phyloP scores from a whole-genome alignment of 2,888 invertebrate genomes.

The Ennomos quercinarius region DNA sequence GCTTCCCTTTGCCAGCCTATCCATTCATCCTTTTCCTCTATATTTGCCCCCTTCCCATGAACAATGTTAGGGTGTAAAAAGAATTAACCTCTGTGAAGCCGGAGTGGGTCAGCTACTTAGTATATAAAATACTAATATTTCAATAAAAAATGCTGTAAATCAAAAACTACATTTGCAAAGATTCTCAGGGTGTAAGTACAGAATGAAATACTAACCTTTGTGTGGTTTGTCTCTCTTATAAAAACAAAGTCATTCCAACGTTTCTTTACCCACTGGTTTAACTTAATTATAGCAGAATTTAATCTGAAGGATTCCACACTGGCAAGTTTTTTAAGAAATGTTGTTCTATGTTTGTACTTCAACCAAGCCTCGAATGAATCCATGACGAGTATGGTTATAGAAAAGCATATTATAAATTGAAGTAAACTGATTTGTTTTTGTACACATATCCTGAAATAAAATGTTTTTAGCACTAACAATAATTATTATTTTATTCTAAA shows the following conservation, averaged over 20 bases:
- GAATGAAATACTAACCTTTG: constrained; percentile 64
- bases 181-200: background rate
- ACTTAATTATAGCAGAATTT: constrained; percentile 43
- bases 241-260: constrained; percentile 63
- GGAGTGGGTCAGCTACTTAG: no score
- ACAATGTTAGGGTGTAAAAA: no score
- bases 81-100: no score
- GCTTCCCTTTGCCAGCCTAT: no score
- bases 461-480: background rate
- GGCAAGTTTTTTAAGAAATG: constrained; percentile 67
- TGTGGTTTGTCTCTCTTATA: constrained; percentile 72
- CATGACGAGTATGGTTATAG: constrained; percentile 54
- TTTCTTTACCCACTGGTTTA: constrained; percentile 55
- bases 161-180: no score
- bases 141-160: no score
- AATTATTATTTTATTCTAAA: no score
- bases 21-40: no score
- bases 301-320: constrained; percentile 57
- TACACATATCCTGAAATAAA: constrained; percentile 59
- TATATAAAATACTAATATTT: no score
- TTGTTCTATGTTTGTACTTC: constrained; percentile 74
- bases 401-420: constrained; percentile 60
- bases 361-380: constrained; percentile 78
- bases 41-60: no score
- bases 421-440: constrained; percentile 65